Percentiles rank a stretch among this genome's conserved stretches.
These are phyloP conservation scores for Drosophila arizonae DNA, from an alignment of 1,140 invertebrate species.

Conservation along the genomic window DNA sequence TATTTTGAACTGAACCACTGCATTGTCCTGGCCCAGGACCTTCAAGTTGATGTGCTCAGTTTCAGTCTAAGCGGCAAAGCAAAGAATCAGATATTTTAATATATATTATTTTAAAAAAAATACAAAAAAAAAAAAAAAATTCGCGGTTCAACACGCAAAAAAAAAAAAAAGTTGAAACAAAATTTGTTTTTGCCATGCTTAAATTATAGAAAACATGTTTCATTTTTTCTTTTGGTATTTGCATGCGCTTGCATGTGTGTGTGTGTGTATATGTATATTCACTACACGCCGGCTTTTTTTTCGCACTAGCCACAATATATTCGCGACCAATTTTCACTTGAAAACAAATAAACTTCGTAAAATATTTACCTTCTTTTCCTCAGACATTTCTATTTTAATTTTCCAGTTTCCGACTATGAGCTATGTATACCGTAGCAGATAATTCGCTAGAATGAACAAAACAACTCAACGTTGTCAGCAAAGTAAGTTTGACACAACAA, in stretches of 20 bases:
- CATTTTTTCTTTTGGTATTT: constrained; percentile 9
- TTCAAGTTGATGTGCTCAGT: constrained; percentile 95
- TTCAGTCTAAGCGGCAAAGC: constrained; percentile 82
- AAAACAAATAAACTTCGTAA: background rate
- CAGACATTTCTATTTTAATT: constrained; percentile 20
- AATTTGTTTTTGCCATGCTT: background rate
- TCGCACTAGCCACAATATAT: background rate
- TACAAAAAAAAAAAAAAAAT: background rate
- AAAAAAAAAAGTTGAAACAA: background rate
- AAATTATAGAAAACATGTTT: constrained; percentile 12
- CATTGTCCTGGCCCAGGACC: constrained; percentile 96
- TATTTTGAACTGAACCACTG: constrained; percentile 97
- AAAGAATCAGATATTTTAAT: background rate
- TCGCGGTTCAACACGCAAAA: no score
- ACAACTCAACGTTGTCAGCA: constrained; percentile 10
- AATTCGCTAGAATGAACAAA: background rate
- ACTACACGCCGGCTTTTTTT: constrained; percentile 27
- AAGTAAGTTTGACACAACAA: constrained; percentile 32
- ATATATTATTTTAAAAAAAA: background rate
- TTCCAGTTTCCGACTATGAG: background rate
- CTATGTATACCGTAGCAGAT: background rate
- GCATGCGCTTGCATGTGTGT: background rate
- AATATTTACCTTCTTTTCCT: constrained; percentile 41
- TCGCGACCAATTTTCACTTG: background rate
- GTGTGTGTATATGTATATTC: background rate